These are phyloP conservation scores for Iguana delicatissima DNA, from an alignment of 2,797 vertebrate species.

Conservation along the genomic window DNA sequence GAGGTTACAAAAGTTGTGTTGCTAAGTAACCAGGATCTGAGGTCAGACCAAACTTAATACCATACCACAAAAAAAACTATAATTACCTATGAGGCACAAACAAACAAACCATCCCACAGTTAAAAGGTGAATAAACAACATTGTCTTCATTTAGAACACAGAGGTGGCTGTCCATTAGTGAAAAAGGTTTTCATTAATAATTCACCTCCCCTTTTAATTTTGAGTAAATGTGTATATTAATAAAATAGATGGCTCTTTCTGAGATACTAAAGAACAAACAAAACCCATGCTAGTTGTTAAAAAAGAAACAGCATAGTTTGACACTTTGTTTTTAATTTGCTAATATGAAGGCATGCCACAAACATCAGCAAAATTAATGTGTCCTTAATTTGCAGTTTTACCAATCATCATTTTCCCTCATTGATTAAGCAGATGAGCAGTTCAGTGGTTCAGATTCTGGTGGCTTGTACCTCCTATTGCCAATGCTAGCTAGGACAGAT, in stretches of 20 bases:
- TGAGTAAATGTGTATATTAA: neutral
- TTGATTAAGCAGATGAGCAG: neutral
- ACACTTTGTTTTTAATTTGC: neutral
- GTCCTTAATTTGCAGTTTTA: neutral
- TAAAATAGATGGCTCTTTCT: neutral
- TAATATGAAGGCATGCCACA: neutral
- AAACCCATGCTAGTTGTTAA: neutral
- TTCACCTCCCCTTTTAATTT: neutral
- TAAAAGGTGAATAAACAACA: slow-evolving; percentile 24
- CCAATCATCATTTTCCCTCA: neutral
- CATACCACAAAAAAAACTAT: slow-evolving; percentile 3
- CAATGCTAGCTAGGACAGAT: neutral
- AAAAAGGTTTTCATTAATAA: neutral
- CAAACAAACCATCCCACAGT: slow-evolving; percentile 4
- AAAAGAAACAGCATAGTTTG: neutral
- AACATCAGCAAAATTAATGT: neutral
- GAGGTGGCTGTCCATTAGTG: neutral
- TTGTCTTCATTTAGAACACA: slow-evolving; percentile 40
- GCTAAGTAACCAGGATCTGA: slow-evolving; percentile 55
- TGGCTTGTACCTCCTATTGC: neutral
- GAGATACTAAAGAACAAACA: neutral
- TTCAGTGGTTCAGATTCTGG: neutral
- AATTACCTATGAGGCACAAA: slow-evolving; percentile 45
- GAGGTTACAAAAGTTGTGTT: slow-evolving; percentile 37
- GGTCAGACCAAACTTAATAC: slow-evolving; percentile 51